Evolutionary conservation across 2,888 invertebrate species (phyloP).

Genomic region (Drosophila nr. perissopoda): DNA sequence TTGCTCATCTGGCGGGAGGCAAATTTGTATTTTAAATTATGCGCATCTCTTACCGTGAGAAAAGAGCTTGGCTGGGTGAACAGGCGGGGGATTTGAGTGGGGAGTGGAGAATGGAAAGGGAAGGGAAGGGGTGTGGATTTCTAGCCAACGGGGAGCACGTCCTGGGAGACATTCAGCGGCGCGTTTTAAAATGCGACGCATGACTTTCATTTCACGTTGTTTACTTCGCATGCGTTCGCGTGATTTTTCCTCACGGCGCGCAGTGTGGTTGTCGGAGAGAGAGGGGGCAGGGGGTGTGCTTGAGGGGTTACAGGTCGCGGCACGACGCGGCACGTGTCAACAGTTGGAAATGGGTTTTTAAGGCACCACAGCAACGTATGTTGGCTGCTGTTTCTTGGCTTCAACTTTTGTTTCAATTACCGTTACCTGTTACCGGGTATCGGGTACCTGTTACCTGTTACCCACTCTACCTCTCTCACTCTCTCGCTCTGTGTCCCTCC

Average conservation of each 20-base stretch:
- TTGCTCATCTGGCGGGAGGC: slow-evolving; percentile 35
- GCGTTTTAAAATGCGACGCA: slow-evolving; percentile 76
- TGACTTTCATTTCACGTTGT: slow-evolving; percentile 80
- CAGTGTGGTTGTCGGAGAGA: neutral
- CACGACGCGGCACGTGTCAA: slow-evolving; percentile 76
- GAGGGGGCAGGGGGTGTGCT: neutral
- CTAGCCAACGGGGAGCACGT: slow-evolving; percentile 33
- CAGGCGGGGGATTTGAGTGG: neutral
- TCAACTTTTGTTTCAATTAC: slow-evolving; percentile 78
- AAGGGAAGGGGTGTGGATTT: neutral
- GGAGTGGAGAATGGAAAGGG: neutral
- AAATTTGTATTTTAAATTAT: slow-evolving; percentile 78
- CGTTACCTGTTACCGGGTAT: slow-evolving; percentile 66
- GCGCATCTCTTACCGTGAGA: slow-evolving; percentile 63
- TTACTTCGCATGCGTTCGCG: slow-evolving; percentile 77
- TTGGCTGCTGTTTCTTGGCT: slow-evolving; percentile 71
- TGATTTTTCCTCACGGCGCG: slow-evolving; percentile 62
- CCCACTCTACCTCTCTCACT: neutral
- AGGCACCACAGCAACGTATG: slow-evolving; percentile 75
- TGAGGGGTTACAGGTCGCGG: slow-evolving; percentile 39
- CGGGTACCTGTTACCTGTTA: neutral
- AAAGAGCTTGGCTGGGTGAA: neutral
- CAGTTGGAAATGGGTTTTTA: slow-evolving; percentile 80
- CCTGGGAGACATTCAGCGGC: slow-evolving; percentile 49
- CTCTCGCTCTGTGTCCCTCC: neutral